Conservation (phyloP, 2,113 vertebrate genomes). For the Vanacampus margaritifer region DNA sequence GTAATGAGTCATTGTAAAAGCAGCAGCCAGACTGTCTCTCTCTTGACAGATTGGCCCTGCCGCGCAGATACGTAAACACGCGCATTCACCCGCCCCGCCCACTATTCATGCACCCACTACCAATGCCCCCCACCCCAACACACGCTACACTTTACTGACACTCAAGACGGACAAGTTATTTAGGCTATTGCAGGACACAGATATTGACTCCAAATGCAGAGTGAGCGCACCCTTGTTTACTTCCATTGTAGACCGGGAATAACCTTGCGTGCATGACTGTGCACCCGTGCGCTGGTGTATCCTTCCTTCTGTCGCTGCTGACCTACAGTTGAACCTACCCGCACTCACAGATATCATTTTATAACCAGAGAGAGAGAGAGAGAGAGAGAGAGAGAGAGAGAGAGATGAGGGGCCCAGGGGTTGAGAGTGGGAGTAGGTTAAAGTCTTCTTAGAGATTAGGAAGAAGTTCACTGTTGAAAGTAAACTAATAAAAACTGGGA, state of each 20-base stretch:
- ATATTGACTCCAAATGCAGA: slow-evolving; percentile 43
- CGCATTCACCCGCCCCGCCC: background rate
- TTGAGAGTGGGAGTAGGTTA: slow-evolving; percentile 41
- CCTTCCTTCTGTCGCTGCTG: slow-evolving; percentile 55
- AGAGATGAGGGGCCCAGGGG: slow-evolving; percentile 8
- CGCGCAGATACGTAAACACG: slow-evolving; percentile 10
- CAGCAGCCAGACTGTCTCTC: slow-evolving; percentile 59
- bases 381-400: slow-evolving; percentile 12
- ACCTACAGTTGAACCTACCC: slow-evolving; percentile 80
- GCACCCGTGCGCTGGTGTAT: slow-evolving; percentile 8
- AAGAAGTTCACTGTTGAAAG: slow-evolving; percentile 1
- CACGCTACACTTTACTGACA: background rate
- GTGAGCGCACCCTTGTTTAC: slow-evolving; percentile 59
- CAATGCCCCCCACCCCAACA: background rate
- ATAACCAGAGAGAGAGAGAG: slow-evolving; percentile 25
- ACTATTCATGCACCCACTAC: background rate
- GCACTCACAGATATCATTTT: slow-evolving; percentile 64
- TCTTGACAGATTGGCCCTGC: slow-evolving; percentile 32
- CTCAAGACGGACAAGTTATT: slow-evolving; percentile 3
- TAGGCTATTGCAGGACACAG: slow-evolving; percentile 60
- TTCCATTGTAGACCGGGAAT: slow-evolving; percentile 58
- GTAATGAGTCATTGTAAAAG: slow-evolving; percentile 51
- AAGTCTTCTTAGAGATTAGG: slow-evolving; percentile 47
- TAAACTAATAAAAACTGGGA: background rate
- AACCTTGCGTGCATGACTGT: slow-evolving; percentile 57